A percentile compares a stretch with the other conserved stretches of the same genome.
Conservation (phyloP, 2,888 invertebrate genomes). For the Rambutsinella grinnellia region DNA sequence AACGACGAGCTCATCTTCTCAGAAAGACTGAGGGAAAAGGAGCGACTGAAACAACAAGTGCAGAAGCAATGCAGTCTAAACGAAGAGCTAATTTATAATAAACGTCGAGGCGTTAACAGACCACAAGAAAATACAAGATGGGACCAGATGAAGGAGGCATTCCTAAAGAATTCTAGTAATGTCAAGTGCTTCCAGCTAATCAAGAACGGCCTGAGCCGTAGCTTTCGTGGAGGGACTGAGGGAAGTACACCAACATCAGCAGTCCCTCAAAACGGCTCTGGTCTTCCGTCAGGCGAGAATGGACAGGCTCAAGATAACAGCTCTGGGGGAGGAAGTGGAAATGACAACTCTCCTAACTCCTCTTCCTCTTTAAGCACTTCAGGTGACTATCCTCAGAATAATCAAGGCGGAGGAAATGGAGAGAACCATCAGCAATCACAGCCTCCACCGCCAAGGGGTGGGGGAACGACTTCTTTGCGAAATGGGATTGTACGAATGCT, state of each 20-base stretch:
- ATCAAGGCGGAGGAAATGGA: neutral
- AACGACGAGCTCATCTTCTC: conserved; percentile 91
- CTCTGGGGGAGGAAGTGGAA: conserved; percentile 10
- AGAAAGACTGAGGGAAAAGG: conserved; percentile 87
- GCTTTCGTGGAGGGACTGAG: conserved; percentile 47
- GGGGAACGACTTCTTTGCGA: conserved; percentile 72
- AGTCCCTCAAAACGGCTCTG: neutral
- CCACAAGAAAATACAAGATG: conserved; percentile 60
- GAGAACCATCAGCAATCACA: neutral
- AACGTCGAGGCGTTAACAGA: conserved; percentile 14
- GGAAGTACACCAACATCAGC: neutral
- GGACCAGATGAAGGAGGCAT: conserved; percentile 79
- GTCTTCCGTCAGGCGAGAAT: conserved; percentile 2
- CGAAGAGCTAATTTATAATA: conserved; percentile 82
- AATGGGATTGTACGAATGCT: conserved; percentile 86
- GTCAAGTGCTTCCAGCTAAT: conserved; percentile 83
- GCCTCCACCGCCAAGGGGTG: neutral
- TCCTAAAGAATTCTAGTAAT: conserved; percentile 80
- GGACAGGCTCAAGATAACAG: conserved; percentile 5
- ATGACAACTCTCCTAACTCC: neutral
- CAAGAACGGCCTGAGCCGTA: conserved; percentile 83
- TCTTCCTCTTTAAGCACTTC: neutral
- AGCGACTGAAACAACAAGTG: conserved; percentile 82
- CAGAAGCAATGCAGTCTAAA: conserved; percentile 91
- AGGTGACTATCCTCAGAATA: neutral